phyloP scores from a whole-genome alignment of 2,888 invertebrate genomes.

The Cataglyphis albicans region DNA sequence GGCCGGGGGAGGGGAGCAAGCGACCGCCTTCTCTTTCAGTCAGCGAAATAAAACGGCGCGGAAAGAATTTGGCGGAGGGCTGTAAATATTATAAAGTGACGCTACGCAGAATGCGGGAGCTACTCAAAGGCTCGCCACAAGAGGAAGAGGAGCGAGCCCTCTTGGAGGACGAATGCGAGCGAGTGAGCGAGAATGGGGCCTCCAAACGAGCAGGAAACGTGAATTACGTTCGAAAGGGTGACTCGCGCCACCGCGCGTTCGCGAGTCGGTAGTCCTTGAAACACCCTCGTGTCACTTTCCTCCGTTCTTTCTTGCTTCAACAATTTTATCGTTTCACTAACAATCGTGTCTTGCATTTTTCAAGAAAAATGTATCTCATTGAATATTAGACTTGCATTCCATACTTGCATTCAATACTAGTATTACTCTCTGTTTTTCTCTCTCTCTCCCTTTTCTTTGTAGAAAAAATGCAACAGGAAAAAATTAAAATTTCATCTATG shows the following conservation, averaged over 20 bases:
- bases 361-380: neutral
- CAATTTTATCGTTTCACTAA: neutral
- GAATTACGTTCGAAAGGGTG: conserved; percentile 78
- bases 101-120: conserved; percentile 82
- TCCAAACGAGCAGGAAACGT: conserved; percentile 61
- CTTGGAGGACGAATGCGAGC: conserved; percentile 76
- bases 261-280: conserved; percentile 74
- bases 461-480: neutral
- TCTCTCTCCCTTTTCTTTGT: neutral
- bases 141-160: conserved; percentile 47
- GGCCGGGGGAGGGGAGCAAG: conserved; percentile 48
- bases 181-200: conserved; percentile 56
- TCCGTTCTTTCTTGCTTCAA: conserved; percentile 7
- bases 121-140: conserved; percentile 70
- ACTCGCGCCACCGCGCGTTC: conserved; percentile 79
- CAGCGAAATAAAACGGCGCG: conserved; percentile 78
- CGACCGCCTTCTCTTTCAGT: conserved; percentile 55
- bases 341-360: neutral
- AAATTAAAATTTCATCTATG: neutral
- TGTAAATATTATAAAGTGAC: conserved; percentile 84
- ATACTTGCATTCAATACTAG: no score
- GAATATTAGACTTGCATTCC: no score
- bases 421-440: neutral
- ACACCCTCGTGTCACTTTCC: conserved; percentile 60
- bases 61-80: conserved; percentile 82